Conservation (phyloP, 2,888 invertebrate species). For the Gymnocheta viridis region DNA sequence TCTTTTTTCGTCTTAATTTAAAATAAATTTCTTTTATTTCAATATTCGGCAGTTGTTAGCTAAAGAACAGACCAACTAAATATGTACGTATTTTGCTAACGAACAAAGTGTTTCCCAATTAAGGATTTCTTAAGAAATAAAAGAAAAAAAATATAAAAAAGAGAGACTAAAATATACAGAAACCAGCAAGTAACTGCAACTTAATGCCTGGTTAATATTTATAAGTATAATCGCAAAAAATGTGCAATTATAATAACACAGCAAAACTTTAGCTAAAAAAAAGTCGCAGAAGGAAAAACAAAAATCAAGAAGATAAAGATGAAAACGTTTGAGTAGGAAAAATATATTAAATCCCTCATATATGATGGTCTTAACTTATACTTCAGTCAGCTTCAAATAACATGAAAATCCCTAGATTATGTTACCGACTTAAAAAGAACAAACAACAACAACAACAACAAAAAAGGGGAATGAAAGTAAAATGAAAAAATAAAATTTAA, state of each 20-base stretch:
- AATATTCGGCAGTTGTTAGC: too few species aligned
- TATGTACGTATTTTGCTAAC: too few species aligned
- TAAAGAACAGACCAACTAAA: constrained; percentile 1
- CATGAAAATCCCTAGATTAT: constrained; percentile 66
- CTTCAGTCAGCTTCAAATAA: constrained; percentile 62
- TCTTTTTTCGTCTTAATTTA: neutral
- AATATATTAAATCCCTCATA: constrained; percentile 38
- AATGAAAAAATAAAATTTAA: neutral
- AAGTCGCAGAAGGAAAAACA: neutral
- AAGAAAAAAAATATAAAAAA: neutral
- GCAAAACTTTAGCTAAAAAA: neutral
- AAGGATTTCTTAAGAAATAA: neutral
- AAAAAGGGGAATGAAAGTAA: neutral
- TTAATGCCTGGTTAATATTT: constrained; percentile 36
- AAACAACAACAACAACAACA: neutral
- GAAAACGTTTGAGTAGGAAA: neutral
- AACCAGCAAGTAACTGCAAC: neutral
- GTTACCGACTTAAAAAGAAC: constrained; percentile 52
- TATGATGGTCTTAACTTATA: constrained; percentile 63
- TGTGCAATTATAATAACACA: constrained; percentile 29
- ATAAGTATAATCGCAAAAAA: constrained; percentile 26
- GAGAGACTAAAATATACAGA: neutral
- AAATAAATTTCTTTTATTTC: constrained; percentile 1
- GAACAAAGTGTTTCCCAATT: constrained; percentile 12
- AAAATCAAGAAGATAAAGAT: constrained; percentile 1